Percentiles rank a stretch among this genome's conserved stretches.
These are phyloP conservation scores for Ciconia boyciana DNA, from an alignment of 2,113 vertebrate species.

Conservation along the genomic window DNA sequence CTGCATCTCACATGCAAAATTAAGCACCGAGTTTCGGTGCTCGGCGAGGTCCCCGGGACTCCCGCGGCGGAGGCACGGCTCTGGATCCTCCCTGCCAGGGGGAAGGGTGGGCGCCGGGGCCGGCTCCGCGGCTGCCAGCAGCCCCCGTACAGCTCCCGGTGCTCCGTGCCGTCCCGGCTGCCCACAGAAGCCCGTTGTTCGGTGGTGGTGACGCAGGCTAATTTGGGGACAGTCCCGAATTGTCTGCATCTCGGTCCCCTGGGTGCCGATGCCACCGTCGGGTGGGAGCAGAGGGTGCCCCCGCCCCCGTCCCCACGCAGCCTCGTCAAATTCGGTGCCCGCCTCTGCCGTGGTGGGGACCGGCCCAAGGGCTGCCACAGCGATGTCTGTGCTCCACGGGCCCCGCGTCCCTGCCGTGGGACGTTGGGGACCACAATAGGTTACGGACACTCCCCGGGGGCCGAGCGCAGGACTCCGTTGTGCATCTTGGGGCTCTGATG, in stretches of 20 bases:
- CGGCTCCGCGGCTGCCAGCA: not conserved
- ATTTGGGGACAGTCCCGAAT: not conserved
- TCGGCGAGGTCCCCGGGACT: rapidly evolving
- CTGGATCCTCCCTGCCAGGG: not conserved
- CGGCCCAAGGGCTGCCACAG: slow-evolving; percentile 39
- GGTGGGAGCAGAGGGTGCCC: not conserved
- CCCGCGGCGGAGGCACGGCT: rapidly evolving
- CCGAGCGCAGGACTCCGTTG: rapidly evolving
- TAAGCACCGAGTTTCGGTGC: not conserved
- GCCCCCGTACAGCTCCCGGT: not conserved
- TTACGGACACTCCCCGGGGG: not conserved
- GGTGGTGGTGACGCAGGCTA: not conserved
- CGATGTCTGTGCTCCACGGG: not conserved
- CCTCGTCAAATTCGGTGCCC: slow-evolving; percentile 7
- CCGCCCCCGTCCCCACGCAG: not conserved
- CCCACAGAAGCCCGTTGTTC: not conserved
- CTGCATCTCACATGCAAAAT: not conserved
- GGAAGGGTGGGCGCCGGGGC: not conserved
- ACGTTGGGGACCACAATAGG: rapidly evolving
- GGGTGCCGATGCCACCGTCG: not conserved
- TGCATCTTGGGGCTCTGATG: rapidly evolving
- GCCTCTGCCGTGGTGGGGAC: not conserved
- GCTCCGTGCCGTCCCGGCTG: not conserved
- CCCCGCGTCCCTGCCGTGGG: not conserved
- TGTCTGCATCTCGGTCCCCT: not conserved